phyloP scores from a whole-genome alignment of 1,140 invertebrate genomes.

The Lasioglossum albipes region DNA sequence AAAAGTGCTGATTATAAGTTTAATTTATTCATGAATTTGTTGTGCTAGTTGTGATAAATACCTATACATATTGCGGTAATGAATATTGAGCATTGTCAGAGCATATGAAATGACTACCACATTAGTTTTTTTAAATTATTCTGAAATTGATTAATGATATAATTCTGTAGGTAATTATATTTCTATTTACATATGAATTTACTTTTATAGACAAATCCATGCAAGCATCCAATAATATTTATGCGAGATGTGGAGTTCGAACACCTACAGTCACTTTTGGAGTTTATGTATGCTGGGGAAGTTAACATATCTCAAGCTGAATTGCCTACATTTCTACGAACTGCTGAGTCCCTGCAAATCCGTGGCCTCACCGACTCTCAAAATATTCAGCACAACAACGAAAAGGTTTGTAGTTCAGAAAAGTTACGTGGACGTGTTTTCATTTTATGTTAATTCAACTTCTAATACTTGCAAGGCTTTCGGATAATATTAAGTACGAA shows the following conservation, averaged over 20 bases:
- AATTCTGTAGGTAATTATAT: not conserved
- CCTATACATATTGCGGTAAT: too few species aligned
- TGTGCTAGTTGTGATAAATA: too few species aligned
- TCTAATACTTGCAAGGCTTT: not conserved
- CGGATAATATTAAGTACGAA: not conserved
- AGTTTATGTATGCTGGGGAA: conserved; percentile 94
- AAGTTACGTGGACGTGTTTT: not conserved
- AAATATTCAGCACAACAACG: conserved; percentile 79
- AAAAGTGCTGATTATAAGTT: too few species aligned
- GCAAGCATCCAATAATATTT: conserved; percentile 92
- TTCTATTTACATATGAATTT: conserved; percentile 10
- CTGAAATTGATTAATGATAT: too few species aligned
- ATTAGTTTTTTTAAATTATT: too few species aligned
- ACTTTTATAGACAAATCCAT: conserved; percentile 87
- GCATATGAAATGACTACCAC: too few species aligned
- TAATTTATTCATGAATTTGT: too few species aligned
- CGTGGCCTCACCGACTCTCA: conserved; percentile 89
- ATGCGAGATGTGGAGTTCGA: conserved; percentile 89
- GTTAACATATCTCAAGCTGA: conserved; percentile 95
- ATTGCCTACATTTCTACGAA: conserved; percentile 91
- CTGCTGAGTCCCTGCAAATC: conserved; percentile 92
- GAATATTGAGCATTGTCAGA: too few species aligned
- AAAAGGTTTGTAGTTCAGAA: conserved; percentile 71
- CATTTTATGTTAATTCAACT: not conserved
- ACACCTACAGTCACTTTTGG: conserved; percentile 88